These are phyloP conservation scores for Holocentrus rufus DNA, from an alignment of 2,797 vertebrate genomes.

Conservation along the genomic window DNA sequence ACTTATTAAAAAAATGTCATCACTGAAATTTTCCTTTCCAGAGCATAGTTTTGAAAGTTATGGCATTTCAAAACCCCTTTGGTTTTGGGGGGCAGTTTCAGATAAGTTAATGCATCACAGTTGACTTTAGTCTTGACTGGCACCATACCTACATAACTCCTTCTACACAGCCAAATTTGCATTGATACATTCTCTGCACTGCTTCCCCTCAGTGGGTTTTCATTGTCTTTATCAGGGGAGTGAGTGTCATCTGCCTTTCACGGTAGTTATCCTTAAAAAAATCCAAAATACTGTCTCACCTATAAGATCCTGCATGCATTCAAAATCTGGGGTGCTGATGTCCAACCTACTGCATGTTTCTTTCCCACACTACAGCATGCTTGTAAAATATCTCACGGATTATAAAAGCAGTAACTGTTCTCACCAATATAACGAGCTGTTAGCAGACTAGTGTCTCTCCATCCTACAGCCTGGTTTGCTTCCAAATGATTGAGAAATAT, in stretches of 20 bases:
- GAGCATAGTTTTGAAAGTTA: too few relatives aligned
- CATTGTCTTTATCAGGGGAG: not conserved
- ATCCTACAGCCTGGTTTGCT: not conserved
- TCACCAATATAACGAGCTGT: conserved; percentile 2
- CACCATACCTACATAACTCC: not conserved
- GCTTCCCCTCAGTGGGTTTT: not conserved
- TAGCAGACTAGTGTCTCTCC: not conserved
- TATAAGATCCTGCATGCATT: too few relatives aligned
- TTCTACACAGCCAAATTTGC: not conserved
- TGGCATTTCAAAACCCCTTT: too few relatives aligned
- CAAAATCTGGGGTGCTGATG: too few relatives aligned
- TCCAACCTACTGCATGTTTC: too few relatives aligned
- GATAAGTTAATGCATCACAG: too few relatives aligned
- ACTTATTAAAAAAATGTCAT: too few relatives aligned
- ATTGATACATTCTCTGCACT: not conserved
- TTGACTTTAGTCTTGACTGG: too few relatives aligned
- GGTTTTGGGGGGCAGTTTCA: too few relatives aligned
- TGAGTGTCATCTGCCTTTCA: not conserved
- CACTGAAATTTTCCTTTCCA: too few relatives aligned
- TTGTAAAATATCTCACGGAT: too few relatives aligned
- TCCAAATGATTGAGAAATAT: conserved; percentile 17
- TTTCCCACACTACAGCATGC: too few relatives aligned
- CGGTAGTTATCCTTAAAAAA: not conserved
- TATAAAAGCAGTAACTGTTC: not conserved
- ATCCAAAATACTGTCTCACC: not conserved